Evolutionary conservation across 2,888 invertebrate genomes (phyloP).

Genomic region (Sclerodermus sp.): DNA sequence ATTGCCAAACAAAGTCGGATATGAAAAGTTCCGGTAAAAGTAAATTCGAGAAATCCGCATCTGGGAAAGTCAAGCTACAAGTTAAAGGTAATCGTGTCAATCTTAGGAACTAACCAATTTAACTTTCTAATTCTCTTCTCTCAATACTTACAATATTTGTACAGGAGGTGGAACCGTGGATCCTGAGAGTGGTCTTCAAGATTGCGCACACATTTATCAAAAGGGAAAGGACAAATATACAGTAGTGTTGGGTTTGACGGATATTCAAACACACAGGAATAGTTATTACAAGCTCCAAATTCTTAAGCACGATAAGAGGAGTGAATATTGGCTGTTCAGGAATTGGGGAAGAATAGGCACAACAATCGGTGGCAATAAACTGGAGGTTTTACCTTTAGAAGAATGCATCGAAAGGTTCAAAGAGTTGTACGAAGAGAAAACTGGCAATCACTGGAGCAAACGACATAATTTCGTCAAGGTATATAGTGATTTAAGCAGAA

Average conservation of each 20-base stretch:
- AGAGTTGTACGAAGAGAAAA: conserved; percentile 71
- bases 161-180: conserved; percentile 82
- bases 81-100: conserved; percentile 62
- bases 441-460: conserved; percentile 77
- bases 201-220: conserved; percentile 78
- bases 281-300: conserved; percentile 95
- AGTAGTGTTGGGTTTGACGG: conserved; percentile 81
- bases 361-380: conserved; percentile 76
- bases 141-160: too few relatives aligned
- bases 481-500: too few relatives aligned
- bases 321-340: conserved; percentile 79
- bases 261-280: conserved; percentile 85
- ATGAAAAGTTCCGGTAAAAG: conserved; percentile 61
- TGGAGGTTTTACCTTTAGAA: conserved; percentile 61
- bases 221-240: conserved; percentile 68
- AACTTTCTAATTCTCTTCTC: too few relatives aligned
- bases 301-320: conserved; percentile 71
- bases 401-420: conserved; percentile 70
- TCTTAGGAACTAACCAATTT: too few relatives aligned
- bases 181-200: conserved; percentile 81
- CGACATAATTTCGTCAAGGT: conserved; percentile 68
- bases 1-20: conserved; percentile 62
- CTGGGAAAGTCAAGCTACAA: conserved; percentile 68
- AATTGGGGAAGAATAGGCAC: conserved; percentile 98
- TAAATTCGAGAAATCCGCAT: conserved; percentile 62